Conservation (phyloP, 1,140 invertebrate genomes). For the Drosophila pseudoobscura region DNA sequence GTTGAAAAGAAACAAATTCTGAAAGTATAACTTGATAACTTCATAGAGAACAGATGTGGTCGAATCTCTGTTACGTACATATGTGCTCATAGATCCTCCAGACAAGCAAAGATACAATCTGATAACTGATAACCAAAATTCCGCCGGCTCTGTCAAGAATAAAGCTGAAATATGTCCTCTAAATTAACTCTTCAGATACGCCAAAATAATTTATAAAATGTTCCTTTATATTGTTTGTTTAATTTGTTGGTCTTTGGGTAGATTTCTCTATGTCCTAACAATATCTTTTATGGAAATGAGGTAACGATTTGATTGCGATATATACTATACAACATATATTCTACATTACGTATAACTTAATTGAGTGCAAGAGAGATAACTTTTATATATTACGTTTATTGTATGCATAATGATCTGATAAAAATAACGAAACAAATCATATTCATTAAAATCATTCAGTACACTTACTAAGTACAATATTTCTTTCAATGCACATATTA, state of each 20-base stretch:
- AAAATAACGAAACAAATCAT: slow-evolving; percentile 63
- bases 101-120: slow-evolving; percentile 8
- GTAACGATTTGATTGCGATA: slow-evolving; percentile 35
- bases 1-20: slow-evolving; percentile 9
- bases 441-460: slow-evolving; percentile 64
- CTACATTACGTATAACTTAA: slow-evolving; percentile 62
- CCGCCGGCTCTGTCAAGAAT: neutral
- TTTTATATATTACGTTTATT: slow-evolving; percentile 76
- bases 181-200: slow-evolving; percentile 5
- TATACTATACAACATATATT: slow-evolving; percentile 51
- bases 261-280: slow-evolving; percentile 7
- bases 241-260: slow-evolving; percentile 19
- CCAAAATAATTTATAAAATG: slow-evolving; percentile 37
- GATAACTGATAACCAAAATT: slow-evolving; percentile 15
- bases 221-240: slow-evolving; percentile 7
- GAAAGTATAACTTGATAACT: slow-evolving; percentile 17
- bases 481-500: too few relatives aligned
- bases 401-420: slow-evolving; percentile 60
- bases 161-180: neutral
- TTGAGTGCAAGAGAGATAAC: slow-evolving; percentile 49
- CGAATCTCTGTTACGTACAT: slow-evolving; percentile 26
- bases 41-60: neutral
- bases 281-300: slow-evolving; percentile 26
- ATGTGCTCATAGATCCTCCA: slow-evolving; percentile 10
- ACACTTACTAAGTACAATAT: slow-evolving; percentile 12